These are phyloP conservation scores for Sycophila texana DNA, from an alignment of 2,888 invertebrate genomes.

Conservation along the genomic window DNA sequence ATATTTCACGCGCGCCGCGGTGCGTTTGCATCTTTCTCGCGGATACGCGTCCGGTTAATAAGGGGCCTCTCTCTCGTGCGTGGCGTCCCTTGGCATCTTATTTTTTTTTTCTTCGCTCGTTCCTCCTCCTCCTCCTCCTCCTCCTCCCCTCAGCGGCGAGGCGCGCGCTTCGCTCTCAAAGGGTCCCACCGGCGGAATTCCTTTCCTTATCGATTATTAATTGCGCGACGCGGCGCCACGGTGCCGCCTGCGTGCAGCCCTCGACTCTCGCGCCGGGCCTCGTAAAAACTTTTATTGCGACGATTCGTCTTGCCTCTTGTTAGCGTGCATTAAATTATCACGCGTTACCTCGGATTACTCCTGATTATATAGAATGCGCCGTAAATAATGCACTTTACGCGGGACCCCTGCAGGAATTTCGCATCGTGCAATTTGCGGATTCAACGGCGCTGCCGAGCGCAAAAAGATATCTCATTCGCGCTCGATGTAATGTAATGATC, in stretches of 20 bases:
- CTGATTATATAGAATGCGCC: neutral
- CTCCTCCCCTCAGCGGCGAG: neutral
- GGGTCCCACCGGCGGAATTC: constrained; percentile 7
- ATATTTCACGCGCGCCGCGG: neutral
- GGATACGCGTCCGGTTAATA: constrained; percentile 13
- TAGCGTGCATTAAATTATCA: no score
- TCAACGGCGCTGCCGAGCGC: no score
- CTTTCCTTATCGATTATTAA: constrained; percentile 15
- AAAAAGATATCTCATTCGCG: no score
- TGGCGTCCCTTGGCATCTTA: neutral
- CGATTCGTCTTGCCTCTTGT: neutral
- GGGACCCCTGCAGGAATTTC: no score
- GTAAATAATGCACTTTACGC: no score
- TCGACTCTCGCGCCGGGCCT: no score
- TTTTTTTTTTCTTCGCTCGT: neutral
- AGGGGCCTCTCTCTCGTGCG: constrained; percentile 29
- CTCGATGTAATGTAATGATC: no score
- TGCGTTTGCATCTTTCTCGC: constrained; percentile 11
- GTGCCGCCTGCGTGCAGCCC: neutral
- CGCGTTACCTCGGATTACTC: neutral
- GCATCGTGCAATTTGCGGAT: no score
- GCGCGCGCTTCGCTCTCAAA: neutral
- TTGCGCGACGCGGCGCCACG: neutral
- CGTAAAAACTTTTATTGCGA: neutral
- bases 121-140: neutral